These are phyloP conservation scores for Platalea minor DNA, from an alignment of 2,797 vertebrate species.

Conservation along the genomic window DNA sequence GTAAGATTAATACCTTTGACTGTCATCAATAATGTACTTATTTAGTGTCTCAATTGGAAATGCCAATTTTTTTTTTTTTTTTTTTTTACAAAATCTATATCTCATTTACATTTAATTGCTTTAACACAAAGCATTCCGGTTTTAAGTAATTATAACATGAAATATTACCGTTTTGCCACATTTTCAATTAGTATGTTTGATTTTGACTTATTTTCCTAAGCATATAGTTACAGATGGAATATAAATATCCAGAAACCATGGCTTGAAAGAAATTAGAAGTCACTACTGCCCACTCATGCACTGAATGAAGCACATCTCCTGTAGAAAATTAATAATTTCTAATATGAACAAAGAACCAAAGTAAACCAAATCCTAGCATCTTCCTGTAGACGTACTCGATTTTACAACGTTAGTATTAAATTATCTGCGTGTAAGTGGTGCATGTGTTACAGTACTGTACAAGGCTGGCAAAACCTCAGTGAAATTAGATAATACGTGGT, in stretches of 20 bases:
- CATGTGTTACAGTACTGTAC: neutral
- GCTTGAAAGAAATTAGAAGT: neutral
- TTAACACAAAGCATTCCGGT: neutral
- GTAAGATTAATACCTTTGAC: neutral
- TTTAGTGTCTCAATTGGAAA: neutral
- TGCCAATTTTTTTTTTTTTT: too few species aligned
- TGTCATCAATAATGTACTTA: neutral
- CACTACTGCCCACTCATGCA: neutral
- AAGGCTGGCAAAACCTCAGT: neutral
- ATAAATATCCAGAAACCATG: neutral
- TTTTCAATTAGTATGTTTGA: neutral
- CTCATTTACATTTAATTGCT: neutral
- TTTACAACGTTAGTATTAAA: neutral
- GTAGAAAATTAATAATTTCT: neutral
- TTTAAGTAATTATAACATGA: neutral
- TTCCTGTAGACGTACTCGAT: rapidly evolving
- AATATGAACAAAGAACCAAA: neutral
- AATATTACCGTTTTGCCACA: neutral
- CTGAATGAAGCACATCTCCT: neutral
- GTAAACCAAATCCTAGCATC: neutral
- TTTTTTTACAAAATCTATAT: neutral
- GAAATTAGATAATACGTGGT: rapidly evolving
- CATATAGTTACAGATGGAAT: neutral
- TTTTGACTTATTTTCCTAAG: neutral
- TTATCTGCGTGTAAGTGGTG: neutral